Evolutionary conservation across 2,797 vertebrate genomes (phyloP).

Genomic region (Melanotaenia trifasciata): DNA sequence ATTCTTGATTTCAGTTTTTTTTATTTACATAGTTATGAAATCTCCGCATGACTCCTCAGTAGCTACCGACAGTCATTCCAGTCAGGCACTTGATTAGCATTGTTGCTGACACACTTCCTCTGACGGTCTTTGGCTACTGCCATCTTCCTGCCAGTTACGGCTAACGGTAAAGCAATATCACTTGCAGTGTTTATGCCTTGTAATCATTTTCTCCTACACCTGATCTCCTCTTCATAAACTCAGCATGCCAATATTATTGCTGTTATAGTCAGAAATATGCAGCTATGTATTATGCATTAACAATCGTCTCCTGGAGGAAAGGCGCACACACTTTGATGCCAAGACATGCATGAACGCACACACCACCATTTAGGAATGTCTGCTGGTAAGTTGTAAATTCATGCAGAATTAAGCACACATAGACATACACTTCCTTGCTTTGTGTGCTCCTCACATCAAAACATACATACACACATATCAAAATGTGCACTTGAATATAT

Average conservation of each 20-base stretch:
- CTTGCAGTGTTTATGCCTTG: constrained; percentile 72
- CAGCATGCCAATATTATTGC: constrained; percentile 70
- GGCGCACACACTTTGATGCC: constrained; percentile 42
- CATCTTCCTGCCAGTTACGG: constrained; percentile 52
- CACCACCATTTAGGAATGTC: constrained; percentile 22
- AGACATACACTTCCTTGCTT: constrained; percentile 9
- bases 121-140: constrained; percentile 36
- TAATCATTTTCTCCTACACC: constrained; percentile 79
- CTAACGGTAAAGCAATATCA: constrained; percentile 65
- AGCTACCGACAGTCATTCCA: constrained; percentile 23
- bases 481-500: constrained; percentile 38
- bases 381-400: constrained; percentile 34
- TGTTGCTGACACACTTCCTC: constrained; percentile 25
- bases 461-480: constrained; percentile 1
- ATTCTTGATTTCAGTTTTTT: constrained; percentile 28
- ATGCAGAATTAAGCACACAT: constrained; percentile 16
- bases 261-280: constrained; percentile 73
- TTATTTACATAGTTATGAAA: constrained; percentile 28
- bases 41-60: constrained; percentile 21
- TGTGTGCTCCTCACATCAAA: constrained; percentile 26
- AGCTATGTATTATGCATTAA: constrained; percentile 81
- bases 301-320: constrained; percentile 58
- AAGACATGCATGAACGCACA: constrained; percentile 17
- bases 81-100: constrained; percentile 46
- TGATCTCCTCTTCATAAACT: constrained; percentile 77